Base-by-base conservation (phyloP, 2,113 vertebrate species). In the Pseudorhombus dupliciocellatus region DNA sequence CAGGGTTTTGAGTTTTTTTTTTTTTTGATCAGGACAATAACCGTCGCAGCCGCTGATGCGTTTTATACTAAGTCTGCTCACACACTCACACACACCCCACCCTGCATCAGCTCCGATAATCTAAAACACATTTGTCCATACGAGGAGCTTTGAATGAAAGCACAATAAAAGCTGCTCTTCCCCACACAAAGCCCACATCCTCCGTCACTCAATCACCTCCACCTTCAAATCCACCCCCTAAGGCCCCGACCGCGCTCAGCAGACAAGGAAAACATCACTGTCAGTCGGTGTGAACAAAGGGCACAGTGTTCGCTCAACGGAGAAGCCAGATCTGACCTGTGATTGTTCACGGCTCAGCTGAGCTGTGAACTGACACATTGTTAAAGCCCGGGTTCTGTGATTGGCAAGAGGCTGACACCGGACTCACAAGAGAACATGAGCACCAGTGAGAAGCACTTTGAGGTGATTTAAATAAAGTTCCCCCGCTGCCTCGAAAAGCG, bases 41-140 rank as follows among this genome's bases (percentile, higher is more conserved):
- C 74, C 30, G 62, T 70, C 66, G 3, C 73, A 58, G 65, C 82
- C 51, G 8, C 11, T 84, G 59, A 73, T 80, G 75, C 72, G 46
- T 81, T 84, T 85, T 59, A 80, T 67, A 59, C 42, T 60, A 67
- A 44, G 62, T 66, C 69, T 16, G 55, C 52, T 54, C 53, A 20
- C 48, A 37, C 62, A 15, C 62, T 2, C 46, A 24, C 25, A 48
- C 56, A 37, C 42, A 70, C 63, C 6, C 50, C 54, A 52, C 20
- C 65, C 48, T 58, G 50, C 64, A 58, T 54, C 66, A 16, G 1
- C 42, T 77, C 74, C 46, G 25, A 78, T 90, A 91, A 92, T 89
- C 53, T 48, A 66, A 91, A 90, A 74, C 89, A 92, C 73, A 85
- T 90, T 90, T 85, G 80, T 66, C 68, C 70, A 22, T n/a, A 54